Evolutionary conservation across 92 coral and sea anemone genomes (phyloP), one percentile per base, ranked within the genome.

Genomic region (Virgularia gustaviana): DNA sequence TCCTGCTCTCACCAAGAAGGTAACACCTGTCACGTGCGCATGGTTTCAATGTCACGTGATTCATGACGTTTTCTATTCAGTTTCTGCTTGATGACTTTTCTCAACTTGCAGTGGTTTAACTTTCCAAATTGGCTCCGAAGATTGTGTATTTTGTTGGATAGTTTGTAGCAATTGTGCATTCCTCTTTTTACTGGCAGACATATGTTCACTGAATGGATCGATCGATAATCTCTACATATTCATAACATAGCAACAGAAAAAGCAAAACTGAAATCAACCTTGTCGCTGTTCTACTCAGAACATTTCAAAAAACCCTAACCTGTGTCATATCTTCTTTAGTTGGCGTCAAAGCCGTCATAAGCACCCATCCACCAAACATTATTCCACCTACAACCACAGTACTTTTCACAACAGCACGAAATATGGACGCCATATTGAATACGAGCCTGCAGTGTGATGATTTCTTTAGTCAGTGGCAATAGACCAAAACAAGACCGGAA

Each of bases 261-360:
- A 27, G 34, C 4, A 18, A 28, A 30, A 22, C 15, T 4, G 8
- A 9, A 25, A 9, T 15, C 10, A n/a, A 3, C 29, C 31, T 23
- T 3, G 9, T 2, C 23, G 25, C 27, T 8, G 12, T 9, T 25
- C 15, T 55, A 2, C 31, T 25, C 11, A 55, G 28, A 25, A 2
- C 11, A 20, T 10, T n/a, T n/a, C n/a, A n/a, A n/a, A 1, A 4
- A 63, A 34, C 23, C 11, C 73, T 66, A 43, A 68, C 75, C 55
- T 68, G 18, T 61, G 51, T 68, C 75, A 68, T 68, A 36, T 68
- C 60, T 20, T 68, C 75, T 68, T 68, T 68, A 38, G 44, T 68
- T 36, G 75, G 75, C 30, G 75, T 31, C 0, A 68, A 61, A 68
- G 37, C 35, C 27, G n/a, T 49, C 75, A 68, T 68, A 0, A 68